These are phyloP conservation scores for Acanthochromis polyacanthus DNA, from an alignment of 2,113 vertebrate genomes.

Conservation along the genomic window DNA sequence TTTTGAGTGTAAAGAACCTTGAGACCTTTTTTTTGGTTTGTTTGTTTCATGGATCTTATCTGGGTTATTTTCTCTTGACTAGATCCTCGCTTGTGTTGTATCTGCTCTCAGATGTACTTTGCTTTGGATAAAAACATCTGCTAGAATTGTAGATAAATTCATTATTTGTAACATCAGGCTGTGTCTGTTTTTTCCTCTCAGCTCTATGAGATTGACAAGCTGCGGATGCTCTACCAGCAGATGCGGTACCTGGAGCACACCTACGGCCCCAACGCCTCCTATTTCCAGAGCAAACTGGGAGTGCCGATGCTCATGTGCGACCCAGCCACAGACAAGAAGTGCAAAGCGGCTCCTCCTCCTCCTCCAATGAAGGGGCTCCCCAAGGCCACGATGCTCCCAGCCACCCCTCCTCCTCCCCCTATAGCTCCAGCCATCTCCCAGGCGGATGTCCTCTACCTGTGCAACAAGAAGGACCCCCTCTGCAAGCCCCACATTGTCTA, in stretches of 20 bases:
- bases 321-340: slow-evolving; percentile 81
- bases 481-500: slow-evolving; percentile 88
- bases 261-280: slow-evolving; percentile 84
- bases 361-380: slow-evolving; percentile 69
- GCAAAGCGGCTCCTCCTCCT: slow-evolving; percentile 66
- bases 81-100: too few relatives aligned
- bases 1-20: too few relatives aligned
- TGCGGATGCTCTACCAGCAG: slow-evolving; percentile 87
- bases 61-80: too few relatives aligned
- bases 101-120: too few relatives aligned
- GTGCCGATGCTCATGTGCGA: slow-evolving; percentile 77
- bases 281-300: slow-evolving; percentile 83
- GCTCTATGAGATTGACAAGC: slow-evolving; percentile 87
- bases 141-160: too few relatives aligned
- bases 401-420: slow-evolving; percentile 48
- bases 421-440: slow-evolving; percentile 66
- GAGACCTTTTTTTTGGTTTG: too few relatives aligned
- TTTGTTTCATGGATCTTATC: too few relatives aligned
- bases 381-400: slow-evolving; percentile 34
- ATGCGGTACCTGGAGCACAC: slow-evolving; percentile 85
- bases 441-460: slow-evolving; percentile 83
- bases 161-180: too few relatives aligned
- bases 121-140: too few relatives aligned
- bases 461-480: slow-evolving; percentile 84
- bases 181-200: slow-evolving; percentile 39